phyloP scores from a whole-genome alignment of 2,113 vertebrate genomes.

The Marmota flaviventris region DNA sequence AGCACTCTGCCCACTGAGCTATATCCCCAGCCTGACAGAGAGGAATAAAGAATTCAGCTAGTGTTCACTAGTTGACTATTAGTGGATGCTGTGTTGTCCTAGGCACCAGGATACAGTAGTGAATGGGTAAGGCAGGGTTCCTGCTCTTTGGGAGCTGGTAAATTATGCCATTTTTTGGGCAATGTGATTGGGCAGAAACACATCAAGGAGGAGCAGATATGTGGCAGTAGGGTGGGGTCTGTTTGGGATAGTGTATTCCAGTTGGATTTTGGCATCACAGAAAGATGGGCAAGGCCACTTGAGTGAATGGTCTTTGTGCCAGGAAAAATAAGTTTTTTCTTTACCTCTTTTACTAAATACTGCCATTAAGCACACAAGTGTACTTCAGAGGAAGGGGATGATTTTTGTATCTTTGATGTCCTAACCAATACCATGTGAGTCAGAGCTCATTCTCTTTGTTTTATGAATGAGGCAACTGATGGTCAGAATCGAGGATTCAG shows the following conservation, averaged over 20 bases:
- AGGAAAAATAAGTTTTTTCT: not conserved
- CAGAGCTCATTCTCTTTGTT: not conserved
- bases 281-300: not conserved
- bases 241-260: not conserved
- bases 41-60: slow-evolving; percentile 14
- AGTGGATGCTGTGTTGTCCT: not conserved
- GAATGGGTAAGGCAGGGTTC: not conserved
- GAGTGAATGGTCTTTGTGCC: not conserved
- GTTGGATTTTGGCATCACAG: not conserved
- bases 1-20: no score
- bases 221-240: not conserved
- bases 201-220: not conserved
- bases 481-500: not conserved
- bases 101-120: not conserved
- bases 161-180: not conserved
- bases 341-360: not conserved
- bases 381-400: not conserved
- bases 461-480: not conserved
- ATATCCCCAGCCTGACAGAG: not conserved
- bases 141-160: not conserved
- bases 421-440: not conserved
- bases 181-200: not conserved
- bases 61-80: not conserved
- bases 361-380: not conserved
- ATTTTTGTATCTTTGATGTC: not conserved